These are phyloP conservation scores for Agrilus biguttatus DNA, from an alignment of 2,888 invertebrate species.

Conservation along the genomic window DNA sequence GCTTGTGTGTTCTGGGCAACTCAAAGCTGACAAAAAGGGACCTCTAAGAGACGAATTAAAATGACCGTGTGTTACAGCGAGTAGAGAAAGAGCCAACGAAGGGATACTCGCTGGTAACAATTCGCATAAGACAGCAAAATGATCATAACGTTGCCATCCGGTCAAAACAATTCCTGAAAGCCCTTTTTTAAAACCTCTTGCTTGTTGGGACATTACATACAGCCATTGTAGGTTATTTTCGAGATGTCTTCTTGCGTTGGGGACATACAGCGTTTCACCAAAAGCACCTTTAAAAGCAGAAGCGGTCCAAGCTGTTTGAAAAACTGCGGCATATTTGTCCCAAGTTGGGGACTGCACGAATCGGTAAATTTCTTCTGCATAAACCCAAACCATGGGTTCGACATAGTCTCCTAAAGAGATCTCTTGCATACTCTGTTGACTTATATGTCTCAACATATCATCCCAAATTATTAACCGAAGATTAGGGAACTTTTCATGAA, in stretches of 20 bases:
- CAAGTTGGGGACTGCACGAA: conserved; percentile 39
- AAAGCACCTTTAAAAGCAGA: conserved; percentile 66
- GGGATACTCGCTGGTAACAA: conserved; percentile 50
- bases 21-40: conserved; percentile 34
- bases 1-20: conserved; percentile 34
- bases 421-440: conserved; percentile 42
- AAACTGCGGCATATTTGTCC: conserved; percentile 53
- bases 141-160: conserved; percentile 53
- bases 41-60: conserved; percentile 39
- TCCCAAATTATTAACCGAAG: conserved; percentile 62
- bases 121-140: conserved; percentile 55
- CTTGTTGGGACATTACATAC: conserved; percentile 47
- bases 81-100: conserved; percentile 43
- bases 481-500: conserved; percentile 41
- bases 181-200: conserved; percentile 35
- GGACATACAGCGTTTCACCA: conserved; percentile 52
- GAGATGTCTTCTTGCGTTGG: conserved; percentile 49
- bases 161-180: conserved; percentile 41
- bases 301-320: conserved; percentile 56
- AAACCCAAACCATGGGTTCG: conserved; percentile 73
- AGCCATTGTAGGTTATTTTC: conserved; percentile 59
- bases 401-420: conserved; percentile 49
- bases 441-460: conserved; percentile 59
- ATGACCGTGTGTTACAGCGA: conserved; percentile 44
- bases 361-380: conserved; percentile 52